Evolutionary conservation across 2,888 invertebrate genomes (phyloP), one percentile per base, ranked within the genome.

Genomic region (Pseudococcus viburni): DNA sequence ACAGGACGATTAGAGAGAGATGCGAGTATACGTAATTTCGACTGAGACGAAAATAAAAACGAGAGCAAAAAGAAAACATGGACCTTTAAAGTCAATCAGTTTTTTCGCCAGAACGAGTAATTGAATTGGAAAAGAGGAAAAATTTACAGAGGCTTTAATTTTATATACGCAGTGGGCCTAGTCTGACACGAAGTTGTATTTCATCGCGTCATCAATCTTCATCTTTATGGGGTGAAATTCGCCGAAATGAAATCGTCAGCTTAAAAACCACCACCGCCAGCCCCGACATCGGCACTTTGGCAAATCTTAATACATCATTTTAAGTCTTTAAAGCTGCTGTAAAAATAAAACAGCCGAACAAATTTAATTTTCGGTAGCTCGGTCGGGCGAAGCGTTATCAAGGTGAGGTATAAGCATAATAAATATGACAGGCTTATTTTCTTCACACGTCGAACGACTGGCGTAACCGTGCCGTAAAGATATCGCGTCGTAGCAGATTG

Each of bases 241-340:
- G 73, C 12, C 26, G 73, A 73, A 73, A 73, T 73, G 73, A 73
- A 73, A 73, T 73, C 73, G 73, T 73, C 73, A 73, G 73, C 73
- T 73, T 33, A 33, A 73, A 17, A 33, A 33, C 26, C 26, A 73
- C 73, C 26, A 17, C 42, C 42, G 42, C 42, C 26, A 33, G 26
- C 26, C 26, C 26, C 26, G 26, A 5, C 9, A 6, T 42, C 42
- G 42, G 42, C 73, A 33, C 19, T 73, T 73, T 73, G 73, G 73
- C 33, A 73, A 73, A 73, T 73, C 73, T 73, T 73, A 73, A 73
- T 73, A 73, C 73, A 73, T 73, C 73, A 73, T 73, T 73, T 73
- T 73, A 15, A 73, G 19, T 64, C 64, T 64, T 64, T 64, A 64
- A 64, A 15, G 64, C 64, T 22, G 22, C 64, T 22, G 64, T 22